Evolutionary conservation across 2,797 vertebrate genomes (phyloP).

Genomic region (Huso huso): DNA sequence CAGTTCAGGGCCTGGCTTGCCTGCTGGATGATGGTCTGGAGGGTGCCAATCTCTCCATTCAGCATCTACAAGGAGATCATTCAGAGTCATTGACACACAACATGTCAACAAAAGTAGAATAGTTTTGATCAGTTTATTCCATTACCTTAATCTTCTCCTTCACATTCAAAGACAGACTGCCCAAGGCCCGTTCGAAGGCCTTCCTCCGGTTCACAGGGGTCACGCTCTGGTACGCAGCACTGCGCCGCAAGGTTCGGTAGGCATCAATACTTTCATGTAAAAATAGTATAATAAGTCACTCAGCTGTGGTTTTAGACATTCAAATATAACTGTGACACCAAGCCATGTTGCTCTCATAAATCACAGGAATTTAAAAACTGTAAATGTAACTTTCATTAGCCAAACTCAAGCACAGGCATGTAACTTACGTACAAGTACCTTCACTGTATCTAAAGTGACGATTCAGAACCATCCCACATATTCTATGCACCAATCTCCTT

Average conservation of each 20-base stretch:
- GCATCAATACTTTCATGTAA: conserved; percentile 51
- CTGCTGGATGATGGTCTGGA: conserved; percentile 63
- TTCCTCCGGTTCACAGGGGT: conserved; percentile 37
- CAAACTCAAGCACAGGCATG: too few species aligned
- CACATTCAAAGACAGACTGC: conserved; percentile 33
- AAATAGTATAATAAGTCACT: not conserved
- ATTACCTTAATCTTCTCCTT: conserved; percentile 56
- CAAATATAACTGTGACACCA: too few species aligned
- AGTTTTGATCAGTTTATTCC: not conserved
- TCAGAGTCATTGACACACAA: not conserved
- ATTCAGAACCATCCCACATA: too few species aligned
- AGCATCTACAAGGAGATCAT: conserved; percentile 40
- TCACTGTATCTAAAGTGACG: too few species aligned
- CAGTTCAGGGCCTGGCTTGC: conserved; percentile 66
- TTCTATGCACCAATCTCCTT: too few species aligned
- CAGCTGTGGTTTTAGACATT: too few species aligned
- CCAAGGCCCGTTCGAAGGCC: conserved; percentile 25
- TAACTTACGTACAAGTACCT: too few species aligned
- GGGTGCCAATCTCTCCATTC: conserved; percentile 53
- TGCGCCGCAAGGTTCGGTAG: conserved; percentile 56
- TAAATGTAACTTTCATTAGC: too few species aligned
- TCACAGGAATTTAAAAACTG: too few species aligned
- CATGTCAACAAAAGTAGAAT: not conserved
- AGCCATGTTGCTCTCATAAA: too few species aligned
- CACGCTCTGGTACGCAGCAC: conserved; percentile 35